These are phyloP conservation scores for Alexandromys fortis DNA, from an alignment of 2,113 vertebrate species.

Conservation along the genomic window DNA sequence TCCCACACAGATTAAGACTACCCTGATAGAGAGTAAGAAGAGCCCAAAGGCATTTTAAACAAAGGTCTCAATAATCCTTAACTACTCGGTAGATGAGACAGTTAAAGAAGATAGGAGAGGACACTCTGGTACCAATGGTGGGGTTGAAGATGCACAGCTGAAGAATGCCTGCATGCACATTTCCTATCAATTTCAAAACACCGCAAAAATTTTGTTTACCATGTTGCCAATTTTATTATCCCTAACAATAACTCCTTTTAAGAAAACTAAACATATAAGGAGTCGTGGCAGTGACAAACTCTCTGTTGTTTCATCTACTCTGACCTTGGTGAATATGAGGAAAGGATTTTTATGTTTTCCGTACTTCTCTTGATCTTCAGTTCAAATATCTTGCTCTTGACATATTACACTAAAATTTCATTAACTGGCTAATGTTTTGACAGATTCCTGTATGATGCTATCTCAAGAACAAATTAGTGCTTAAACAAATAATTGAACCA, in stretches of 20 bases:
- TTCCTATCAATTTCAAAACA: not conserved
- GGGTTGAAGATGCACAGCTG: not conserved
- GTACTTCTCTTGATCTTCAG: not conserved
- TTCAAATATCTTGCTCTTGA: slow-evolving; percentile 36
- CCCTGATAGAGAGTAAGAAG: not conserved
- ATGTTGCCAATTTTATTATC: not conserved
- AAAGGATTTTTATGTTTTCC: not conserved
- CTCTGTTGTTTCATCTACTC: not conserved
- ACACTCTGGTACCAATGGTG: rapidly evolving
- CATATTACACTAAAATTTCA: slow-evolving; percentile 22
- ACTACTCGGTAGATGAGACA: not conserved
- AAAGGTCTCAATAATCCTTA: not conserved
- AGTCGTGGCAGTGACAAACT: not conserved
- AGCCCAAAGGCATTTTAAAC: not conserved
- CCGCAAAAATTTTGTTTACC: not conserved
- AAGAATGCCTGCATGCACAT: not conserved
- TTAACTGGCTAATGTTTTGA: slow-evolving; percentile 15
- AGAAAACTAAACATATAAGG: not conserved
- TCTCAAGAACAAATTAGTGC: slow-evolving; percentile 18
- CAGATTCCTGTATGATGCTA: not conserved
- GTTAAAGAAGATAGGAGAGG: not conserved
- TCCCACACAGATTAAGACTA: not conserved
- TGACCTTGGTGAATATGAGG: not conserved
- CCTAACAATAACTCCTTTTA: not conserved
- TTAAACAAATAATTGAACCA: slow-evolving; percentile 49